Conservation (phyloP, 2,797 vertebrate species). For the Streptopelia turtur region DNA sequence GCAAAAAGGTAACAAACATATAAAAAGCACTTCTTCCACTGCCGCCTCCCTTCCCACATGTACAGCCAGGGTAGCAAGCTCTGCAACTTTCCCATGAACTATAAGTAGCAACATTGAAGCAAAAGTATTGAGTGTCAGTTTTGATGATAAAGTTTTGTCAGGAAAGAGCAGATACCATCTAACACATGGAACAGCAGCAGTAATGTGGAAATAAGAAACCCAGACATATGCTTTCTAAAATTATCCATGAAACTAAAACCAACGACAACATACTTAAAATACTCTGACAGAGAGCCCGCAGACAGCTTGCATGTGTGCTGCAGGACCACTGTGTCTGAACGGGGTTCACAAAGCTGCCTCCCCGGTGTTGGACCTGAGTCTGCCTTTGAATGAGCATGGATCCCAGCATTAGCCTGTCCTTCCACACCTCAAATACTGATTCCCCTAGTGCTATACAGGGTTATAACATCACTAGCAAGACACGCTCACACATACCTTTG, state of each 20-base stretch:
- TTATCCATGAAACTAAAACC: constrained; percentile 72
- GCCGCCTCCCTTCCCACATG: not conserved
- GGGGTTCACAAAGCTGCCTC: not conserved
- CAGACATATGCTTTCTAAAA: constrained; percentile 73
- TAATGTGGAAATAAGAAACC: constrained; percentile 65
- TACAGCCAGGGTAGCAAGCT: not conserved
- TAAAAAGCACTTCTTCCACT: not conserved
- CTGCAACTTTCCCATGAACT: constrained; percentile 12
- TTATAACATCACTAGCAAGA: not conserved
- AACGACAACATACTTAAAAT: constrained; percentile 66
- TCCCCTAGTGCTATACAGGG: not conserved
- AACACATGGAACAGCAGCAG: constrained; percentile 62
- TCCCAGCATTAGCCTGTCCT: not conserved
- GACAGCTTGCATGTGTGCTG: not conserved
- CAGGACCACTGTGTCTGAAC: not conserved
- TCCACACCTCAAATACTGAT: not conserved
- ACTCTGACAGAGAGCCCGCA: constrained; percentile 9
- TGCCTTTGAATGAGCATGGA: not conserved
- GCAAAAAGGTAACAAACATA: not conserved
- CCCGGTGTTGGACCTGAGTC: not conserved
- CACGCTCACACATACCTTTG: not conserved
- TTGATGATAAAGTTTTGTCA: constrained; percentile 42
- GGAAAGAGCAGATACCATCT: constrained; percentile 44
- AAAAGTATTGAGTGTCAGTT: constrained; percentile 47
- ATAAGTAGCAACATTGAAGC: constrained; percentile 41